Percentiles rank a stretch among this genome's conserved stretches.
Evolutionary conservation across 2,113 vertebrate genomes (phyloP).

Genomic region (Rhipidura dahli): DNA sequence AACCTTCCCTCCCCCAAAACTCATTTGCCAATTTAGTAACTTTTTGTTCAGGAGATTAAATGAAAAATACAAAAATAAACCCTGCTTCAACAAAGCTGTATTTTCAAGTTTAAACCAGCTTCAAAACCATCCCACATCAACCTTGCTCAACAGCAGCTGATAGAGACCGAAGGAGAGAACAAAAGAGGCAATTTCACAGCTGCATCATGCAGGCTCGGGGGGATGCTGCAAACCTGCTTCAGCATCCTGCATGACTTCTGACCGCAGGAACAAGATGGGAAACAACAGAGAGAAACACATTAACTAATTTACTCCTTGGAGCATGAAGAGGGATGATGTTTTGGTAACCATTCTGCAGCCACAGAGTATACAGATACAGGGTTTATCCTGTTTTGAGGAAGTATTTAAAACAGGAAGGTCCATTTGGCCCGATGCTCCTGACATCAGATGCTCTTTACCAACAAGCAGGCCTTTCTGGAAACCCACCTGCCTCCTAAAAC

Average conservation of each 20-base stretch:
- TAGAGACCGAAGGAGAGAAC: neutral
- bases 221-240: neutral
- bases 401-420: neutral
- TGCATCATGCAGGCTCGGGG: neutral
- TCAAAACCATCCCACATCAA: neutral
- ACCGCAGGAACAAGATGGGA: neutral
- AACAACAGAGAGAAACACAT: neutral
- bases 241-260: neutral
- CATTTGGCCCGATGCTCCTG: neutral
- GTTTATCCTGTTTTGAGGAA: neutral
- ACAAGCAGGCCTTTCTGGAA: neutral
- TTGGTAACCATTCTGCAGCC: neutral
- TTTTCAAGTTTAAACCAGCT: neutral
- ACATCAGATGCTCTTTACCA: neutral
- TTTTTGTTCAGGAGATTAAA: neutral
- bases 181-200: neutral
- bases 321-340: neutral
- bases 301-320: neutral
- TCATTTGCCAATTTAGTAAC: neutral
- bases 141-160: neutral
- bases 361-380: neutral
- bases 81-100: neutral
- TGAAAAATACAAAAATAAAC: neutral
- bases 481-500: neutral
- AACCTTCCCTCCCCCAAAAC: neutral